phyloP scores from a whole-genome alignment of 1,140 invertebrate species.

The Lordiphosa clarofinis region DNA sequence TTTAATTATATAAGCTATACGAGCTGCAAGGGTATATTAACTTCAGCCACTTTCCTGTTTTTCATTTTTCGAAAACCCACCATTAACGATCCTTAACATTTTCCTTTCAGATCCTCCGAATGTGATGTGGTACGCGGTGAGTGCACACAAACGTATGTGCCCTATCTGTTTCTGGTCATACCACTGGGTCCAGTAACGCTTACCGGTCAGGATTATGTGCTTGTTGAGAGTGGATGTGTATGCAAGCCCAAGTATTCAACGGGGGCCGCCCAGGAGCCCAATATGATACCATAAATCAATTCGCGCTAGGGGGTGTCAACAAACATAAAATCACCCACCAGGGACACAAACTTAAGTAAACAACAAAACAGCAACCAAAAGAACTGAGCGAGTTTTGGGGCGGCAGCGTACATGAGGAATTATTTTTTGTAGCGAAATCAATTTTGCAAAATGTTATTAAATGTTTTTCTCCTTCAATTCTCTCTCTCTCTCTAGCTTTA shows the following conservation, averaged over 20 bases:
- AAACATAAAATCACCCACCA: conserved; percentile 21
- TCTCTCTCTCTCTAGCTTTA: conserved; percentile 26
- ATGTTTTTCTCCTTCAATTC: conserved; percentile 27
- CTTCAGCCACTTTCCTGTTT: too few species aligned
- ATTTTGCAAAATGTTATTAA: conserved; percentile 72
- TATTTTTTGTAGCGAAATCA: conserved; percentile 77
- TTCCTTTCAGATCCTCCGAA: conserved; percentile 86
- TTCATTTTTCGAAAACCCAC: neutral
- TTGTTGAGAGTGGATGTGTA: conserved; percentile 94
- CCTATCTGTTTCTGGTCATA: conserved; percentile 93
- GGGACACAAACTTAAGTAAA: conserved; percentile 17
- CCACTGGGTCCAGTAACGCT: conserved; percentile 93
- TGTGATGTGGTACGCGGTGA: conserved; percentile 93
- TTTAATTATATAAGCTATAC: too few species aligned
- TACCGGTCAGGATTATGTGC: conserved; percentile 94
- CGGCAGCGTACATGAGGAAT: conserved; percentile 52
- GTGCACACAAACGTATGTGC: conserved; percentile 95
- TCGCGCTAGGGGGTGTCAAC: conserved; percentile 19
- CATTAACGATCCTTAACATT: neutral
- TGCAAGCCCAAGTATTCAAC: conserved; percentile 90
- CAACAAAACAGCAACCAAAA: conserved; percentile 65
- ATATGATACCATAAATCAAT: conserved; percentile 76
- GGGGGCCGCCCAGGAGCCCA: conserved; percentile 80
- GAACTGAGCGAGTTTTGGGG: conserved; percentile 70
- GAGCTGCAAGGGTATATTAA: too few species aligned